Base-by-base conservation (phyloP, 1,140 invertebrate species). In the Cyclargus thomasi region DNA sequence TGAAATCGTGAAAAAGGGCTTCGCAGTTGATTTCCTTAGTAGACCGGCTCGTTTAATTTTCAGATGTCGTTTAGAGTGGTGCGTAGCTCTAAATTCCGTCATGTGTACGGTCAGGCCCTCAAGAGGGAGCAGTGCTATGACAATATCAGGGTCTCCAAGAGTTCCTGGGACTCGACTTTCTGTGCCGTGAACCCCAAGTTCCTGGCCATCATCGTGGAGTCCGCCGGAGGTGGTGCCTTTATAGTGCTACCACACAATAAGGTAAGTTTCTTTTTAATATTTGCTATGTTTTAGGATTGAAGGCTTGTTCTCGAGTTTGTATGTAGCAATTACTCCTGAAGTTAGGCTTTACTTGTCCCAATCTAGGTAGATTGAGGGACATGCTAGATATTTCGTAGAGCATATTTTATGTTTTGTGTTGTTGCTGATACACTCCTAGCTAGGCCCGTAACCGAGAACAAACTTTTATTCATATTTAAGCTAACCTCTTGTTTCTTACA, bases 181-280 rank as follows among this genome's bases (percentile, higher is more conserved):
- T 99, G 98, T 93, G 96, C 97, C 73, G 98, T 99, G 72, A 99
- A 99, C 92, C 98, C 99, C 18, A 99, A 99, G 91, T 99, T 99
- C 91, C 92, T 99, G 75, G 99, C 99, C 68, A 97, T 99, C 80
- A 99, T 99, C 87, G 98, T 99, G 64, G 99, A 99, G 91, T 98
- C 97, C 62, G 98, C 98, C 63, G 99, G 99, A 67, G 99, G 99
- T 70, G 98, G 98, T 68, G 97, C 99, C 68, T 99, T 99, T 91
- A 96, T 99, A 80, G 98, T 99, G 67, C 92, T 99, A 77, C 98
- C 99, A 53, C 94, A 99, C 71, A 97, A 96, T 83, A 99, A 99
- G 95, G 98, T 99, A 91, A 91, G 92, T 83, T 47, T 16, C 39
- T 14, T 11, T 29, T 29, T 0, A 29, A 29, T 29, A 29, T 29